Conservation (phyloP, 2,113 vertebrate genomes). For the Chlorodrepanis virens region DNA sequence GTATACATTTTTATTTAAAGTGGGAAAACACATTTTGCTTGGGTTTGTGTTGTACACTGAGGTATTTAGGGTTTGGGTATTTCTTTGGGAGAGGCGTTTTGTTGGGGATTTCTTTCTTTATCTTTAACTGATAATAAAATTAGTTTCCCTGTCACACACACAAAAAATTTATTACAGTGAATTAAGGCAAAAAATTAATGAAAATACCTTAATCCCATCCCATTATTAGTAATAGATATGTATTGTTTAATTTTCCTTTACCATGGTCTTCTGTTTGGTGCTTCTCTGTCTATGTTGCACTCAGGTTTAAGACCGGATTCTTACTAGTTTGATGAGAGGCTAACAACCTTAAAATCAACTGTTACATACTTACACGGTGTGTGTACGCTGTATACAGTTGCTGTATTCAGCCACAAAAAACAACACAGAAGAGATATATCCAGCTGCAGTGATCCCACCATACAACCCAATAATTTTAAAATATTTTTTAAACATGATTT, state of each 20-base stretch:
- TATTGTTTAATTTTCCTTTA: background rate
- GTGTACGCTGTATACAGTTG: background rate
- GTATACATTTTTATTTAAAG: background rate
- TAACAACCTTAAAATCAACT: background rate
- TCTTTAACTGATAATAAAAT: background rate
- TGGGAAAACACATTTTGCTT: background rate
- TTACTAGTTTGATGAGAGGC: background rate
- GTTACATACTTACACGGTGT: constrained; percentile 3
- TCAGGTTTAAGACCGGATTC: background rate
- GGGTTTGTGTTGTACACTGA: background rate
- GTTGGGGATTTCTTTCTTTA: background rate
- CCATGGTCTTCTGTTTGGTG: background rate
- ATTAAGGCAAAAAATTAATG: background rate
- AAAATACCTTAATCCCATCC: background rate
- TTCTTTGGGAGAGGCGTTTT: background rate
- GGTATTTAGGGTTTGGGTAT: background rate
- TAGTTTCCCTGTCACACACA: background rate
- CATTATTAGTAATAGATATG: background rate
- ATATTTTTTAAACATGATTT: background rate
- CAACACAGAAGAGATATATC: background rate
- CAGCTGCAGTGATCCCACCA: background rate
- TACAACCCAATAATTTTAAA: background rate
- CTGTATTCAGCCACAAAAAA: background rate
- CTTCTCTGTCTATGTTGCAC: background rate
- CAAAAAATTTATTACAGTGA: background rate